phyloP scores from a whole-genome alignment of 2,797 vertebrate genomes.

The Hydrocynus forskahlii region DNA sequence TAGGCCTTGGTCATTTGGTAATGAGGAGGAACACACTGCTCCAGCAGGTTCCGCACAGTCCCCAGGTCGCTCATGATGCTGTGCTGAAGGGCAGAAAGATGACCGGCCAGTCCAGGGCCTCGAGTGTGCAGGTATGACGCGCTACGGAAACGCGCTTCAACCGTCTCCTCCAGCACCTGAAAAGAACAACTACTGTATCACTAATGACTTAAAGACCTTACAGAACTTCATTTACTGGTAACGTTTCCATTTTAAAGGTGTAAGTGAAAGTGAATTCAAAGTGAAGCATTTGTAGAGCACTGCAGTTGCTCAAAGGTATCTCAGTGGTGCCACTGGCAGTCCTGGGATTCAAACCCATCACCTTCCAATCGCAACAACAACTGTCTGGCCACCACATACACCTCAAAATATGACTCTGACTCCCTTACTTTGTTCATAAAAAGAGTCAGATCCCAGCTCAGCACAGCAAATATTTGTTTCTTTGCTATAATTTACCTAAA shows the following conservation, averaged over 20 bases:
- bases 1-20: slow-evolving; percentile 85
- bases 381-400: no score
- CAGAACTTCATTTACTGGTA: neutral
- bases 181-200: neutral
- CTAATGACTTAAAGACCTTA: neutral
- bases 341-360: no score
- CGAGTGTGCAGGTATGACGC: slow-evolving; percentile 78
- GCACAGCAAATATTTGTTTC: no score
- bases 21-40: slow-evolving; percentile 89
- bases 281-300: no score
- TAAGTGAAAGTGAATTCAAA: no score
- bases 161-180: slow-evolving; percentile 79
- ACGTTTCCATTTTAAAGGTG: neutral
- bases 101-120: slow-evolving; percentile 79
- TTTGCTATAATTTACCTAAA: no score
- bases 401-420: no score
- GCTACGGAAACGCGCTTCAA: slow-evolving; percentile 74
- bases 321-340: no score
- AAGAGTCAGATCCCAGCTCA: no score
- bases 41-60: slow-evolving; percentile 87
- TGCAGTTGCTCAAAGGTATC: no score
- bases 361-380: no score
- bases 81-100: slow-evolving; percentile 86
- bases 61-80: slow-evolving; percentile 83
- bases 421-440: no score